Percentiles rank a stretch among this genome's conserved stretches.
Evolutionary conservation across 2,113 vertebrate genomes (phyloP).

Genomic region (Gopherus flavomarginatus): DNA sequence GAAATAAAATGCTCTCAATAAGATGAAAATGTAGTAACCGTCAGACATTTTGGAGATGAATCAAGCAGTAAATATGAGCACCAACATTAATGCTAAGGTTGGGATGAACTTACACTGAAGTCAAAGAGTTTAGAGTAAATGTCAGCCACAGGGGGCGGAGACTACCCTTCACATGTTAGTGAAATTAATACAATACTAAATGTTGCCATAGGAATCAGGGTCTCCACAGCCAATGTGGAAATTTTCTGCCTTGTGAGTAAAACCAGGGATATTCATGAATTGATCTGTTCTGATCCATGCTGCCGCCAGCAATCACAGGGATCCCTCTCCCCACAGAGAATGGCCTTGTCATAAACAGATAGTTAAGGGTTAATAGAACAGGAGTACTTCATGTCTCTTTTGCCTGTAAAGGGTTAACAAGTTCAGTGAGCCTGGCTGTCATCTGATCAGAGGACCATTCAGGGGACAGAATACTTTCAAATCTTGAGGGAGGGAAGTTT

Average conservation of each 20-base stretch:
- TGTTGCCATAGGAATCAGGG: accelerated
- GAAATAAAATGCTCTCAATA: not conserved
- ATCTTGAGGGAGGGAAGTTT: too few relatives aligned
- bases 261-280: accelerated
- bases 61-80: not conserved
- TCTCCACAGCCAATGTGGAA: accelerated
- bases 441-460: too few relatives aligned
- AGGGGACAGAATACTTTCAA: too few relatives aligned
- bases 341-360: too few relatives aligned
- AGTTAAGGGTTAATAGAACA: too few relatives aligned
- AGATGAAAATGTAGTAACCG: not conserved
- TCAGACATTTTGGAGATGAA: not conserved
- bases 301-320: not conserved
- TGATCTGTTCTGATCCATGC: accelerated
- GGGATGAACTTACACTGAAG: accelerated
- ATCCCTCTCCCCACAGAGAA: not conserved
- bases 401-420: too few relatives aligned
- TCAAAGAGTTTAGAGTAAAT: not conserved
- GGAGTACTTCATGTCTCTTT: too few relatives aligned
- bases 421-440: too few relatives aligned
- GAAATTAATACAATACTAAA: accelerated
- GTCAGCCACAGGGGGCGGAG: not conserved
- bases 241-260: accelerated
- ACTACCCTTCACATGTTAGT: not conserved
- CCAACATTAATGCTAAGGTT: not conserved